Base-by-base conservation (phyloP, 2,888 invertebrate genomes). In the Napeogenes inachia region DNA sequence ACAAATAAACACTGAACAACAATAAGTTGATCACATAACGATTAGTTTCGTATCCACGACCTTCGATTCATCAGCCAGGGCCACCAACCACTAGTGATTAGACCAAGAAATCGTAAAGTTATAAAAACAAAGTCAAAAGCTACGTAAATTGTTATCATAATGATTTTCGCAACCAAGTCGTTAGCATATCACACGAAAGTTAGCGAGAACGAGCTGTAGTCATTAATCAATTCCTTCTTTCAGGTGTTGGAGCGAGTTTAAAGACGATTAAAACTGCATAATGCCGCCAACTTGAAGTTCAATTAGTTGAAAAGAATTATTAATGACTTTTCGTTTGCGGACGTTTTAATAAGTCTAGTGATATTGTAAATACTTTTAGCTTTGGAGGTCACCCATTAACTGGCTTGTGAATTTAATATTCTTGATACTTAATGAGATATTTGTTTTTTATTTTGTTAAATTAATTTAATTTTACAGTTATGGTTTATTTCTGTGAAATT, bases 141-240 rank as follows among this genome's bases (percentile, higher is more conserved):
- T 12, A 53, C 38, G 38, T 6, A 38, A 38, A 38, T 8, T 8
- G 32, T 33, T 12, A 56, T 45, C 35, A 55, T n/a, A 35, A 21
- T 47, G 32, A 56, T 55, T 33, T 55, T 62, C 56, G 45, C 58
- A 64, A 58, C 53, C 10, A 55, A 57, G 65, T 45, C 62, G 50
- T 62, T 62, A 61, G 59, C 62, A 56, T 66, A 63, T 64, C 65
- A 65, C 60, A 62, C 63, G 57, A 63, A 65, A 61, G 54, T 62
- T 59, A 61, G 63, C 63, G 58, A 64, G 65, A 64, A 21, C 21
- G 77, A 74, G 70, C 76, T 71, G 65, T 57, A 57, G 64, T 63
- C 68, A 76, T 78, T 76, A 76, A 76, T 78, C 75, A 77, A 72
- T 73, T 72, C 60, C 47, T 59, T 65, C 68, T 69, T 70, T 66